Conservation (phyloP, 1,140 invertebrate genomes). For the Leptinotarsa texana region DNA sequence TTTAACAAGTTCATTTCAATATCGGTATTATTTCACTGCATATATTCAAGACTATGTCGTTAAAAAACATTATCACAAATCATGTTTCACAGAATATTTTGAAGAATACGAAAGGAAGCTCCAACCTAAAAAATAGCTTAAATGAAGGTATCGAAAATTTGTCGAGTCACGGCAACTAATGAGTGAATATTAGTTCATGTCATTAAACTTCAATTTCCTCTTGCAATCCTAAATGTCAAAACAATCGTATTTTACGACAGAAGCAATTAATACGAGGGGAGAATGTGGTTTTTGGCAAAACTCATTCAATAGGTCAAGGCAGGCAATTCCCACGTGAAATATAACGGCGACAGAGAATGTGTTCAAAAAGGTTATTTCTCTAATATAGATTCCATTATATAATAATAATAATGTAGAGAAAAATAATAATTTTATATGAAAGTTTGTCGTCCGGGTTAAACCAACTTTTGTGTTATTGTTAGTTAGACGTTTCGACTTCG, state of each 20-base stretch:
- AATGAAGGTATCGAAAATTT: neutral
- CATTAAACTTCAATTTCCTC: neutral
- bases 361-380: neutral
- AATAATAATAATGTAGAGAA: neutral
- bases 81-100: neutral
- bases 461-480: too few species aligned
- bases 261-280: neutral
- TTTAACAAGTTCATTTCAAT: too few species aligned
- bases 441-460: too few species aligned
- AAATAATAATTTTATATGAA: too few species aligned
- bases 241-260: neutral
- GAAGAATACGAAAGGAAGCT: neutral
- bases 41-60: too few species aligned
- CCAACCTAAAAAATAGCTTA: too few species aligned
- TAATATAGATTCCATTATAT: neutral
- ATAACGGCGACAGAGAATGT: neutral
- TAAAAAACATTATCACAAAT: neutral
- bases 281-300: neutral
- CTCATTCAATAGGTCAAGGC: too few species aligned
- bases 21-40: too few species aligned
- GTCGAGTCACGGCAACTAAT: neutral
- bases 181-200: neutral
- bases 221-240: neutral
- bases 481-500: too few species aligned
- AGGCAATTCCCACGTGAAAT: neutral